Percentiles rank a stretch among this genome's conserved stretches.
phyloP scores from a whole-genome alignment of 2,113 vertebrate genomes.

The Coptodon rendalli region DNA sequence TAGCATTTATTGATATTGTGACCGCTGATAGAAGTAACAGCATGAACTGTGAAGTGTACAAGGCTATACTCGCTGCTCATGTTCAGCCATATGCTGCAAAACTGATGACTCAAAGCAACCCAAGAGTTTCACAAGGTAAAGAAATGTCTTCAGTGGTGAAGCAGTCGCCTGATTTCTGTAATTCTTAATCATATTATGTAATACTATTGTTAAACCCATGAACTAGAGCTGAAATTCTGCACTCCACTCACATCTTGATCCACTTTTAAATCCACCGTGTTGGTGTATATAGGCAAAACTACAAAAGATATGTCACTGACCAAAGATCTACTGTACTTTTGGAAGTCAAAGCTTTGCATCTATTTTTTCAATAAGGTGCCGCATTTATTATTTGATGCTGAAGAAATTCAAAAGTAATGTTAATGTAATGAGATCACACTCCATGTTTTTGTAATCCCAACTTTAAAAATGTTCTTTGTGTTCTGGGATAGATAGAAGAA shows the following conservation, averaged over 20 bases:
- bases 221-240: neutral
- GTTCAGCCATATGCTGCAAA: neutral
- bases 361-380: neutral
- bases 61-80: neutral
- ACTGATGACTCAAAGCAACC: neutral
- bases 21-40: neutral
- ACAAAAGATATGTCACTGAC: neutral
- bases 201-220: neutral
- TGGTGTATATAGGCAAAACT: neutral
- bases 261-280: neutral
- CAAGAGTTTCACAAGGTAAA: neutral
- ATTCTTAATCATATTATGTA: neutral
- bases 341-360: neutral
- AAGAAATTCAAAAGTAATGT: neutral
- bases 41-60: neutral
- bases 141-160: neutral
- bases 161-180: neutral
- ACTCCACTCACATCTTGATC: neutral
- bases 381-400: neutral
- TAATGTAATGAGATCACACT: neutral
- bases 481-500: neutral
- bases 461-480: neutral
- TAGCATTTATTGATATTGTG: neutral
- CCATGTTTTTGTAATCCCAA: neutral
- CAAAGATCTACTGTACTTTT: neutral